phyloP scores from a whole-genome alignment of 2,113 vertebrate genomes.

The Laticauda laticaudata region DNA sequence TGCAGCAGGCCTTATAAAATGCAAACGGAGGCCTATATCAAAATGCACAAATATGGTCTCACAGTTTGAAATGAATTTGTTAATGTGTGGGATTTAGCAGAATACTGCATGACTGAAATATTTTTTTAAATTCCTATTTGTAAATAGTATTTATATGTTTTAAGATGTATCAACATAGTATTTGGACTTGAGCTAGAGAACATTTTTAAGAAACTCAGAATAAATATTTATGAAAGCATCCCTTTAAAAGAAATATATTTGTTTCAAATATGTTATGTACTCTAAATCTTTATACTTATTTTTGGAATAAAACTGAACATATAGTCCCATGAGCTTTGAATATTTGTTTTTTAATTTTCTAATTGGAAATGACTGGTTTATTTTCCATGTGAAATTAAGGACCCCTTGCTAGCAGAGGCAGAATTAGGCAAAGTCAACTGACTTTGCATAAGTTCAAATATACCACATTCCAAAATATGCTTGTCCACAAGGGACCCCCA shows the following conservation, averaged over 20 bases:
- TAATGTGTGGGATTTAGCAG: background rate
- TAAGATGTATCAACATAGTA: background rate
- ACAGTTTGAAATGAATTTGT: background rate
- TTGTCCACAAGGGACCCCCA: slow-evolving; percentile 65
- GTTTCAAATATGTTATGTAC: slow-evolving; percentile 1
- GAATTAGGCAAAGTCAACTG: background rate
- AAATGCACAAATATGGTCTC: slow-evolving; percentile 12
- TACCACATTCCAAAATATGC: slow-evolving; percentile 3
- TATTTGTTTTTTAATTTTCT: slow-evolving; percentile 16
- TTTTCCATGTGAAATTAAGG: background rate
- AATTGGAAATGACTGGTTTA: background rate
- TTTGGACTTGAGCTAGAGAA: slow-evolving; percentile 33
- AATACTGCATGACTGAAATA: background rate
- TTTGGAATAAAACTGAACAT: slow-evolving; percentile 5
- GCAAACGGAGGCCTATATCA: background rate
- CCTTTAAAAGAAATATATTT: slow-evolving; percentile 13
- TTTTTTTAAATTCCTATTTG: slow-evolving; percentile 34
- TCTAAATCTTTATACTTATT: slow-evolving; percentile 32
- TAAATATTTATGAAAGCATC: slow-evolving; percentile 6
- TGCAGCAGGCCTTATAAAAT: slow-evolving; percentile 56
- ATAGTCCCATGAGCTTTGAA: slow-evolving; percentile 8
- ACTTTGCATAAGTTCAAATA: background rate
- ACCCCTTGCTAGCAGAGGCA: background rate
- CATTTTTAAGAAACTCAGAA: slow-evolving; percentile 52
- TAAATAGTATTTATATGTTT: slow-evolving; percentile 29